phyloP scores from a whole-genome alignment of 2,888 invertebrate species.

The Amorpha juglandis region DNA sequence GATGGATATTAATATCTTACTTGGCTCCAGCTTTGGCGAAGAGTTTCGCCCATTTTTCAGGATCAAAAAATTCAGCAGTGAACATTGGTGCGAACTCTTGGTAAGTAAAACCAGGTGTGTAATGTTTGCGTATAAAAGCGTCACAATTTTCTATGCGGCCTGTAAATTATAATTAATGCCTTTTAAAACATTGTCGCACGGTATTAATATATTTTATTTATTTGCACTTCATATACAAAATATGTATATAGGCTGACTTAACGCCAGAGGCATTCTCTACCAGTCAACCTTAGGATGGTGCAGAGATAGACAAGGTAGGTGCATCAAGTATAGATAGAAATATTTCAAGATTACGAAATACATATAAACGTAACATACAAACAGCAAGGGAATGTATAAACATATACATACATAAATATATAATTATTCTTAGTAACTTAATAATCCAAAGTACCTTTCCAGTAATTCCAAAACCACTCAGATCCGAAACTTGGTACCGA shows the following conservation, averaged over 20 bases:
- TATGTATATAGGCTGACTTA: no score
- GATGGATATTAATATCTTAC: conserved; percentile 66
- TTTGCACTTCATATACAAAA: no score
- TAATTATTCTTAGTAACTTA: no score
- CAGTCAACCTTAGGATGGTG: no score
- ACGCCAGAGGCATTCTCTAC: no score
- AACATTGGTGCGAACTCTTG: conserved; percentile 96
- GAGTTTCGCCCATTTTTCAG: conserved; percentile 92
- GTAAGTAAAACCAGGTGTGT: conserved; percentile 93
- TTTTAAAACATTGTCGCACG: background rate
- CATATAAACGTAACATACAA: no score
- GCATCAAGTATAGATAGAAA: no score
- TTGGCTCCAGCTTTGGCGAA: conserved; percentile 94
- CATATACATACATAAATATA: no score
- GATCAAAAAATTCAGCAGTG: conserved; percentile 94
- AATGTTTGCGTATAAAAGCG: conserved; percentile 92
- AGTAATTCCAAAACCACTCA: conserved; percentile 97
- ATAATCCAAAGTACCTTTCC: conserved; percentile 85
- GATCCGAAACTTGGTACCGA: conserved; percentile 93
- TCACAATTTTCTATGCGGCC: conserved; percentile 69
- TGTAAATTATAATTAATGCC: conserved; percentile 33
- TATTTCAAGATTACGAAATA: no score
- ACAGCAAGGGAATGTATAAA: no score
- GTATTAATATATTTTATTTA: background rate
- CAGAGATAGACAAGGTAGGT: no score